Evolutionary conservation across 2,888 invertebrate genomes (phyloP), one percentile per base, ranked within the genome.

Genomic region (Rapana venosa): DNA sequence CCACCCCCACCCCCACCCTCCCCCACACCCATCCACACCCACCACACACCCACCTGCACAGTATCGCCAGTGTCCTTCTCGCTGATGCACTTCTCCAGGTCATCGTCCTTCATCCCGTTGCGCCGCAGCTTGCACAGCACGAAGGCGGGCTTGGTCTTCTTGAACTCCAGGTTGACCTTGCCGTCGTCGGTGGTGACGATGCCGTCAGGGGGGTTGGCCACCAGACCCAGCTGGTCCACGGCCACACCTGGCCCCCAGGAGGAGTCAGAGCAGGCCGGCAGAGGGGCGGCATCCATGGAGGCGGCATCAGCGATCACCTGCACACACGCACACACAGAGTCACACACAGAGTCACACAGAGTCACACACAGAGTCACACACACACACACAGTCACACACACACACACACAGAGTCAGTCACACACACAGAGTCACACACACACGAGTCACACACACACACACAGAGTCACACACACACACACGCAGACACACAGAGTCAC

Each of bases 141-240:
- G 81, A 93, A 95, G 8, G 99, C 98, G 88, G 97, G 97, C 93
- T 98, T 97, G 94, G 98, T 98, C 98, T 98, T 87, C 77, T 97
- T 97, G 96, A 97, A 98, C 93, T 97, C 97, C 26, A 95, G 90
- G 87, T 94, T 93, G n/a, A 95, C 36, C 92, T 32, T 92, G 15
- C 95, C 95, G 88, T 94, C 93, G 22, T 88, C 88, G 0, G 93
- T 91, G 35, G 92, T 90, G 77, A 93, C 88, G 77, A 92, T 91
- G 83, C 95, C 95, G 26, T 95, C 95, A 93, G 94, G 61, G 15
- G 94, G 94, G 88, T 92, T 94, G 81, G 96, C 95, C 13, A 94
- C 94, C 87, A 96, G 93, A n/a, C 77, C 96, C 96, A 96, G 94
- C 90, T 96, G 95, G 85, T 94, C 94, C 13, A 96, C 95, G 6